Conservation (phyloP, 1,140 invertebrate species). For the Panagrolaimus sp. region DNA sequence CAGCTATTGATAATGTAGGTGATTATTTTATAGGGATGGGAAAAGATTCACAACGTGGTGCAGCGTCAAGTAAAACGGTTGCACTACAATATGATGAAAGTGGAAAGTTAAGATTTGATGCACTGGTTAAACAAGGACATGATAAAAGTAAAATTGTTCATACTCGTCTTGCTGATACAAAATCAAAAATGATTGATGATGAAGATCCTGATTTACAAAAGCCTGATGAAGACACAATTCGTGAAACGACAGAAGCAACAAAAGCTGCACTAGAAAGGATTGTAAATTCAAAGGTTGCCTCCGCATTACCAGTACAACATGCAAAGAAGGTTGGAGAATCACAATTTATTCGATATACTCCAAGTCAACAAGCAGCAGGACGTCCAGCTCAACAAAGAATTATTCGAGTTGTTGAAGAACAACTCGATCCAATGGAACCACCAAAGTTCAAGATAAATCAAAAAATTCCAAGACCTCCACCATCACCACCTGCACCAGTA, state of each 20-base stretch:
- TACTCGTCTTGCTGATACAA: slow-evolving; percentile 83
- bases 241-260: slow-evolving; percentile 73
- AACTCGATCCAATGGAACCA: slow-evolving; percentile 95
- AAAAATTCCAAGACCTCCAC: slow-evolving; percentile 86
- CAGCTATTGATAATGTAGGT: slow-evolving; percentile 31
- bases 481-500: slow-evolving; percentile 91
- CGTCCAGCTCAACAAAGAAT: slow-evolving; percentile 96
- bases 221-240: slow-evolving; percentile 76
- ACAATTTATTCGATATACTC: slow-evolving; percentile 79
- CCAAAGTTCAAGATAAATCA: slow-evolving; percentile 78
- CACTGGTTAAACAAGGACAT: slow-evolving; percentile 87
- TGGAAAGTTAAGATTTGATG: slow-evolving; percentile 89
- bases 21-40: slow-evolving; percentile 56
- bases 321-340: slow-evolving; percentile 83
- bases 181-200: slow-evolving; percentile 82
- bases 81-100: slow-evolving; percentile 82
- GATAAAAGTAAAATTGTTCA: slow-evolving; percentile 94
- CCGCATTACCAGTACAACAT: slow-evolving; percentile 82
- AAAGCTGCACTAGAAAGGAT: slow-evolving; percentile 56
- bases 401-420: slow-evolving; percentile 88
- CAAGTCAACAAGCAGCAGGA: slow-evolving; percentile 75
- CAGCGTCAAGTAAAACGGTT: slow-evolving; percentile 74
- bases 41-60: slow-evolving; percentile 61
- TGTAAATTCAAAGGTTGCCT: slow-evolving; percentile 62
- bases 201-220: slow-evolving; percentile 80